phyloP scores from a whole-genome alignment of 2,113 vertebrate genomes.

The Amphiprion ocellaris region DNA sequence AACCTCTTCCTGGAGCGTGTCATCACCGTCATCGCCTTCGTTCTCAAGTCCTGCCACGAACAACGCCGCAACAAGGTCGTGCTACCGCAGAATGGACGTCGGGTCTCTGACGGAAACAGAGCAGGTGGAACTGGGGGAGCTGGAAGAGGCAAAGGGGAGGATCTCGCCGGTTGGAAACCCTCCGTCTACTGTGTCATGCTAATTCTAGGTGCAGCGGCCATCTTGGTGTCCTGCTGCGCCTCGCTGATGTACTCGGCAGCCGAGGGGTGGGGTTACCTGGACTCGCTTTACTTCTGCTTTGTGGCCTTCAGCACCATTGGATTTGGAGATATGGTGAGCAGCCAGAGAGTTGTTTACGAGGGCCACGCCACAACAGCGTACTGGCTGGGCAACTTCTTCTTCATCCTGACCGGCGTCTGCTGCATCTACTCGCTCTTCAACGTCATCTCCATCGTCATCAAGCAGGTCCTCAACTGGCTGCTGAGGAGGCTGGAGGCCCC shows the following conservation, averaged over 20 bases:
- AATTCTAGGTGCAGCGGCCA: constrained; percentile 91
- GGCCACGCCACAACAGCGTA: constrained; percentile 86
- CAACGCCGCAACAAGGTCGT: constrained; percentile 86
- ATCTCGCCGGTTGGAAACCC: constrained; percentile 93
- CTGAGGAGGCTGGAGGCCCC: constrained; percentile 87
- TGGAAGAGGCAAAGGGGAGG: constrained; percentile 71
- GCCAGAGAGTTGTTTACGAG: constrained; percentile 90
- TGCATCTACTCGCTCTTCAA: constrained; percentile 99
- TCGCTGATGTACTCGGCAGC: constrained; percentile 93
- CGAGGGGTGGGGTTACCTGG: constrained; percentile 96
- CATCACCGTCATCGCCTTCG: constrained; percentile 91
- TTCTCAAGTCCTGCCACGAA: constrained; percentile 91
- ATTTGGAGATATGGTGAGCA: constrained; percentile 97
- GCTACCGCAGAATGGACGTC: constrained; percentile 76
- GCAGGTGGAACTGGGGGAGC: constrained; percentile 60
- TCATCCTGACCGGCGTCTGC: constrained; percentile 96
- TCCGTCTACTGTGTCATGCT: constrained; percentile 97
- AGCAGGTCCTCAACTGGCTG: constrained; percentile 97
- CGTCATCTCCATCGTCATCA: constrained; percentile 97
- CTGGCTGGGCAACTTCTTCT: constrained; percentile 92
- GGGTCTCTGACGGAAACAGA: constrained; percentile 52
- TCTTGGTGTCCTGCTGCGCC: constrained; percentile 94
- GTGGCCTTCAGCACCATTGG: constrained; percentile 99
- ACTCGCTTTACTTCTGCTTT: constrained; percentile 98
- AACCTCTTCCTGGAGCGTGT: constrained; percentile 97